Evolutionary conservation across 2,888 invertebrate genomes (phyloP).

Genomic region (Tortricodes alternella): DNA sequence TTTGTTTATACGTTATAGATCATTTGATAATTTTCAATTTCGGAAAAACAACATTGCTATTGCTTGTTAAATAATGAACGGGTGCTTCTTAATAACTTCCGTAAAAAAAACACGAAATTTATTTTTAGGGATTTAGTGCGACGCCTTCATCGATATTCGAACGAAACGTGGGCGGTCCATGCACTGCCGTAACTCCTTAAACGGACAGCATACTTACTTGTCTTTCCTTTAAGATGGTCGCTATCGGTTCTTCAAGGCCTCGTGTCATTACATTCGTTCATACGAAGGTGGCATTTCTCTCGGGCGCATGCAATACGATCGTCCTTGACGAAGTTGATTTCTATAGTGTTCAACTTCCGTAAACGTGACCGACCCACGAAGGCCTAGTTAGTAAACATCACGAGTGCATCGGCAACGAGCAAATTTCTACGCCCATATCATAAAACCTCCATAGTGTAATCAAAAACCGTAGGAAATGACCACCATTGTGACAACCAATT

Average conservation of each 20-base stretch:
- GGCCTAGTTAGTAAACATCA: conserved; percentile 49
- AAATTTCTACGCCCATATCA: too few species aligned
- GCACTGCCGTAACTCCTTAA: conserved; percentile 70
- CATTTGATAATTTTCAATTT: conserved; percentile 3
- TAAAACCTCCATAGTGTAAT: too few species aligned
- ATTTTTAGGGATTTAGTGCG: conserved; percentile 68
- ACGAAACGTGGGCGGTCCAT: conserved; percentile 74
- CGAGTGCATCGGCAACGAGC: conserved; percentile 51
- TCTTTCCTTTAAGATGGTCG: conserved; percentile 70
- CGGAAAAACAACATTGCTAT: conserved; percentile 33
- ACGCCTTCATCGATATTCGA: conserved; percentile 68
- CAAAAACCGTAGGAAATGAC: too few species aligned
- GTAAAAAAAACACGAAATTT: conserved; percentile 67
- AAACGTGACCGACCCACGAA: conserved; percentile 59
- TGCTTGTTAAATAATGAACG: conserved; percentile 51
- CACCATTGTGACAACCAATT: too few species aligned
- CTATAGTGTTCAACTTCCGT: conserved; percentile 63
- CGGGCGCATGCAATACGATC: conserved; percentile 33
- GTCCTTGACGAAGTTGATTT: conserved; percentile 59
- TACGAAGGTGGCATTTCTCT: conserved; percentile 54
- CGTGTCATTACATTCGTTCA: conserved; percentile 57
- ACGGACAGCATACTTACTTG: conserved; percentile 74
- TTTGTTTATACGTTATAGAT: not conserved
- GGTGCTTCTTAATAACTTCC: conserved; percentile 68
- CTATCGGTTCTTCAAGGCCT: conserved; percentile 64